Evolutionary conservation across 2,888 invertebrate genomes (phyloP).

Genomic region (Lobophora halterata): DNA sequence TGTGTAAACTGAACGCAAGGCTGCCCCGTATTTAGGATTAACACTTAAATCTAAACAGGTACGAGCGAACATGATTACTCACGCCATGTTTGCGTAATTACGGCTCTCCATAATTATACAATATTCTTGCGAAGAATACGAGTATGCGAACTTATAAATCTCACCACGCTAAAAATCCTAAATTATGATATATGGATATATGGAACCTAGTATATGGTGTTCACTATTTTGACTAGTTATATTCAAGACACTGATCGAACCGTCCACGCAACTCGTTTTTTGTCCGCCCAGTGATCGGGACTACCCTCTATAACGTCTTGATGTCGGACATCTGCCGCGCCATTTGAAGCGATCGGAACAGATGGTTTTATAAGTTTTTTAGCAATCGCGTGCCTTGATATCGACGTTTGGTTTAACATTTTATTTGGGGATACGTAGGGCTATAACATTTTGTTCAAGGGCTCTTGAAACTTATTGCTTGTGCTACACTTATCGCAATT

Average conservation of each 20-base stretch:
- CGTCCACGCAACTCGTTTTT: conserved; percentile 50
- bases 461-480: not conserved
- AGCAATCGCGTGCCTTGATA: conserved; percentile 46
- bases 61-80: conserved; percentile 35
- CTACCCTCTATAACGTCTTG: conserved; percentile 73
- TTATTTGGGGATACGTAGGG: no score
- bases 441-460: conserved; percentile 2
- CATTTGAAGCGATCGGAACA: conserved; percentile 48
- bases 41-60: conserved; percentile 38
- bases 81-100: conserved; percentile 37
- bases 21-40: conserved; percentile 57
- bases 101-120: conserved; percentile 33
- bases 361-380: conserved; percentile 67
- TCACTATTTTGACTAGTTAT: conserved; percentile 12
- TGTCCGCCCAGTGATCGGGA: conserved; percentile 60
- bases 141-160: no score
- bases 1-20: conserved; percentile 62
- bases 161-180: no score
- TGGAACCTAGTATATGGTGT: conserved; percentile 5
- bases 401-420: conserved; percentile 47
- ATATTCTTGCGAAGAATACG: conserved; percentile 19
- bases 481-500: not conserved
- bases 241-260: conserved; percentile 26
- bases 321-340: conserved; percentile 66
- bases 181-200: no score